Percentiles rank a stretch among this genome's conserved stretches.
phyloP scores from a whole-genome alignment of 2,113 vertebrate species.

The Pristiophorus japonicus region DNA sequence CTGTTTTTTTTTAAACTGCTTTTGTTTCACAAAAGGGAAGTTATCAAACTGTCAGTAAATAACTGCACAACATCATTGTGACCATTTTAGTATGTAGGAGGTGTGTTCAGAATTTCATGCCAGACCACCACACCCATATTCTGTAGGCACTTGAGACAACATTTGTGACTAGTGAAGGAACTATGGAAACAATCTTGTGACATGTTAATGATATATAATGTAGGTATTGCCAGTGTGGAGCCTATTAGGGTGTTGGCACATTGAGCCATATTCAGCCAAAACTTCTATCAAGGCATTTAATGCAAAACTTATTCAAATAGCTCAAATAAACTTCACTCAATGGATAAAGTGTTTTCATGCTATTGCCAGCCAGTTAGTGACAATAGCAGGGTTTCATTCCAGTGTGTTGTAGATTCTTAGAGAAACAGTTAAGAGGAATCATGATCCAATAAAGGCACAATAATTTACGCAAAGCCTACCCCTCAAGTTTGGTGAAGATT shows the following conservation, averaged over 20 bases:
- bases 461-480: neutral
- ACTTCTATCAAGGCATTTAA: neutral
- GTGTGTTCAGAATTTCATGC: neutral
- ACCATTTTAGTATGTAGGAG: neutral
- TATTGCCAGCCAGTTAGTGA: neutral
- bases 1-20: neutral
- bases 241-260: neutral
- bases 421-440: neutral
- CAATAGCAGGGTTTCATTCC: neutral
- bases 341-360: neutral
- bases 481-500: neutral
- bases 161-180: neutral
- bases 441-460: neutral
- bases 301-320: neutral
- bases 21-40: conserved; percentile 14
- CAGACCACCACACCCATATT: neutral
- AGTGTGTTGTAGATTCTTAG: neutral
- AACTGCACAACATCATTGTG: neutral
- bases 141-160: neutral
- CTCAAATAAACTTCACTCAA: neutral
- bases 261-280: neutral
- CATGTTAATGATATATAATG: neutral
- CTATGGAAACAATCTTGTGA: too few relatives aligned
- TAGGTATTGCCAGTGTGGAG: neutral
- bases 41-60: neutral